phyloP scores from a whole-genome alignment of 1,140 invertebrate species.

The Drosophila auraria region DNA sequence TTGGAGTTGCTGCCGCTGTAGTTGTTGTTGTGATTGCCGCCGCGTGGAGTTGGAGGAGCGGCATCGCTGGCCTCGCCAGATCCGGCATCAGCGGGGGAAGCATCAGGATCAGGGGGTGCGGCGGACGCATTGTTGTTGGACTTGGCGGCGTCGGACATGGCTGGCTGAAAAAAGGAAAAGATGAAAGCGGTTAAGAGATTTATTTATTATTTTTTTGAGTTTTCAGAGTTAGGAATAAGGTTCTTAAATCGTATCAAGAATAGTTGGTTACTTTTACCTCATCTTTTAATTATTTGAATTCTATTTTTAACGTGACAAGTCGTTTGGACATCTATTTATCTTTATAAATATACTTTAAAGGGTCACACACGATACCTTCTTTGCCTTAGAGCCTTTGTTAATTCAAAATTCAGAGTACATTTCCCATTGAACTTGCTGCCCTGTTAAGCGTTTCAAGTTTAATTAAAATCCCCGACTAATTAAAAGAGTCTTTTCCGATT shows the following conservation, averaged over 20 bases:
- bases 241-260: no score
- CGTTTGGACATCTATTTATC: no score
- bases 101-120: conserved; percentile 17
- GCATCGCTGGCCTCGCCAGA: conserved; percentile 20
- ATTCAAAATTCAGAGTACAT: no score
- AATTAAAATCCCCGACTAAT: background rate
- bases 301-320: no score
- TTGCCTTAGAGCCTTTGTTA: no score
- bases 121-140: conserved; percentile 67
- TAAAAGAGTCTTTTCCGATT: background rate
- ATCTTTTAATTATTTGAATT: no score
- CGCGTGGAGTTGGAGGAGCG: conserved; percentile 32
- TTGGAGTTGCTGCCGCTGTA: conserved; percentile 35
- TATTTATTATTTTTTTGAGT: no score
- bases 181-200: background rate
- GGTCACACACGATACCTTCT: no score
- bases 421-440: no score
- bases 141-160: conserved; percentile 66
- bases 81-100: conserved; percentile 16
- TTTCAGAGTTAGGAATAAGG: no score
- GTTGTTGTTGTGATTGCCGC: conserved; percentile 68
- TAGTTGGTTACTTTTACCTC: no score
- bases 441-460: background rate
- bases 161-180: conserved; percentile 17
- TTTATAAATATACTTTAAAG: no score